Base-by-base conservation (phyloP, 2,113 vertebrate species). In the Sapayoa aenigma region DNA sequence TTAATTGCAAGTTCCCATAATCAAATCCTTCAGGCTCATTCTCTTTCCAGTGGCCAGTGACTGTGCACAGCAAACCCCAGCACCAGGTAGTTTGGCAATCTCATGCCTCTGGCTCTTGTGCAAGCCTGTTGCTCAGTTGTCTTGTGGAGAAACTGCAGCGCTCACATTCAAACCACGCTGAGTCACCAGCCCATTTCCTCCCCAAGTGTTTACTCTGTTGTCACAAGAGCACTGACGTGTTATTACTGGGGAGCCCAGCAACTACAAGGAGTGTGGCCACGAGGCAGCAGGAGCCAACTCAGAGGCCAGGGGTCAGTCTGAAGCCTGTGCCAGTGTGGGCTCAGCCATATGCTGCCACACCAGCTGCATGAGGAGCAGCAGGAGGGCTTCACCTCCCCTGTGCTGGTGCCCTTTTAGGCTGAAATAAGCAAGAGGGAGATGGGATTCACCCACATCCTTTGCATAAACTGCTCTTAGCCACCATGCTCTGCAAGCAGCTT, bases 341-440 rank as follows among this genome's bases (percentile, higher is more conserved):
- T 79, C 6, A 2, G 16, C 22, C 0, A 0, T 7, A 30, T 50
- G 66, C 30, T 35, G n/a, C 77, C 25, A 9, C 6, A 9, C 11
- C 59, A n/a, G 46, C 66, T 50, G 21, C 37, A 5, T 0, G 2
- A 30, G 74, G 21, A 81, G 41, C 7, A 17, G 42, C 7, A 16
- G 52, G 42, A 83, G 49, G 41, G 39, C 41, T 62, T 56, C 55
- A 20, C 25, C 25, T 47, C 41, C 18, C 4, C 1, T 2, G 30
- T 9, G 20, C 33, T 33, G 55, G 15, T 75, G 30, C 18, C 14
- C 31, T n/a, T 76, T 65, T 21, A 31, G 68, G 77, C 50, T 84
- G 74, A 53, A 28, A 55, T 9, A 24, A 39, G 17, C 0, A 24
- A 59, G 22, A 33, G 11, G 59, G 28, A 76, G 83, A 80, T 3